Base-by-base conservation (phyloP, 2,113 vertebrate genomes). In the Ahaetulla prasina region DNA sequence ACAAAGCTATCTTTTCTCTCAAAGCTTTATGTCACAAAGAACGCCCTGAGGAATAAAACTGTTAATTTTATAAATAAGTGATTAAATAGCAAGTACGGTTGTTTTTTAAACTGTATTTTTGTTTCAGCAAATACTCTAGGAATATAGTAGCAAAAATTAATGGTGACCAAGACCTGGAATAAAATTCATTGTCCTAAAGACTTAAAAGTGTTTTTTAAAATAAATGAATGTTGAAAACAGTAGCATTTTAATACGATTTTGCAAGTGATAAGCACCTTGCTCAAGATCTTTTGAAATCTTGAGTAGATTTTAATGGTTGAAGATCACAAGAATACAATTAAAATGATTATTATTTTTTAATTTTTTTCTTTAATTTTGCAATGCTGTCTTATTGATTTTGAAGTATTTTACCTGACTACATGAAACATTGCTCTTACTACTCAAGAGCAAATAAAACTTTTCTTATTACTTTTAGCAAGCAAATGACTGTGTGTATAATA, bases 401-500 rank as follows among this genome's bases (percentile, higher is more conserved):
- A 16, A 43, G 22, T 45, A 52, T 54, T 91, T 92, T 45, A 45
- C 16, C 4, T 16, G 22, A 6, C 5, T 80, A 22, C 74, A 93
- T 94, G 92, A 94, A 96, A 96, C 95, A 68, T n/a, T 68, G 30
- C 30, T 68, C 30, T 68, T 35, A 68, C 30, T 68, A 68, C 14
- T 68, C 12, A 68, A 68, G 63, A 68, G 14, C 12, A 68, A 68
- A 35, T 68, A 35, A 68, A 60, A 2, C 2, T 68, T 63, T 63
- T 94, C 87, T 54, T 91, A 90, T 39, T 91, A 91, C 80, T 95
- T 94, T 96, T 95, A 91, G 53, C 92, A 54, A 43, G 50, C 63
- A 52, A 25, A 89, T 50, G 84, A 22, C 43, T 35, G 54, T 80
- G 0, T 49, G 53, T 53, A 60, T 95, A 90, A 52, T 80, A 89